Evolutionary conservation across 2,888 invertebrate species (phyloP), one percentile per base, ranked within the genome.

Genomic region (Smittia aterrima): DNA sequence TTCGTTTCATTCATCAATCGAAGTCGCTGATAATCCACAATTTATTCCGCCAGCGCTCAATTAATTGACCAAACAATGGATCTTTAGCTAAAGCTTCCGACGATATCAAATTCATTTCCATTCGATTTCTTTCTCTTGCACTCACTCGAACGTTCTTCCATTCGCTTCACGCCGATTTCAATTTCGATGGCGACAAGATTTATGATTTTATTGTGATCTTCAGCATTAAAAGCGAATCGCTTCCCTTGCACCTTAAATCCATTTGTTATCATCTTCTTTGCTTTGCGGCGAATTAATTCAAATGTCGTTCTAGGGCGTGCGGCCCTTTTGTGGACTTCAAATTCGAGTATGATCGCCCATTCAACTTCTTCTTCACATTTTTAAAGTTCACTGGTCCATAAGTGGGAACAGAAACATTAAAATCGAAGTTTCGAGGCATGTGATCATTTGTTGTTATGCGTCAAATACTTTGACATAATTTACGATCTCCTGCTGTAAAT

Each of bases 191-290:
- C 16, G 47, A 47, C 47, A 58, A 58, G 58, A 58, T 58, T 58
- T 58, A 58, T 58, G 58, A 58, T 58, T 58, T 58, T 58, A 58
- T 58, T 58, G 58, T 58, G 18, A 20, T 18, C 22, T 58, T 18
- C 58, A 6, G 58, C 47, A 47, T 47, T n/a, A 47, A 47, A 47
- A 47, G 47, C 11, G 47, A 47, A 47, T 47, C 47, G 47, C 11
- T 32, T 32, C 32, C 32, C 32, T 32, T 32, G 3, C 32, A 32
- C 32, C 47, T 47, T 11, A n/a, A n/a, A 16, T 16, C 38, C 47
- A 47, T 47, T 47, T n/a, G n/a, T 47, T 47, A 47, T 16, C 47
- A 3, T 47, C 47, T 9, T 11, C 53, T 47, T 11, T 58, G 16
- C 58, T 20, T 18, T 58, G 11, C n/a, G 16, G 11, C 18, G 58